Evolutionary conservation across 2,113 vertebrate species (phyloP), one percentile per base, ranked within the genome.

Genomic region (Lophius piscatorius): DNA sequence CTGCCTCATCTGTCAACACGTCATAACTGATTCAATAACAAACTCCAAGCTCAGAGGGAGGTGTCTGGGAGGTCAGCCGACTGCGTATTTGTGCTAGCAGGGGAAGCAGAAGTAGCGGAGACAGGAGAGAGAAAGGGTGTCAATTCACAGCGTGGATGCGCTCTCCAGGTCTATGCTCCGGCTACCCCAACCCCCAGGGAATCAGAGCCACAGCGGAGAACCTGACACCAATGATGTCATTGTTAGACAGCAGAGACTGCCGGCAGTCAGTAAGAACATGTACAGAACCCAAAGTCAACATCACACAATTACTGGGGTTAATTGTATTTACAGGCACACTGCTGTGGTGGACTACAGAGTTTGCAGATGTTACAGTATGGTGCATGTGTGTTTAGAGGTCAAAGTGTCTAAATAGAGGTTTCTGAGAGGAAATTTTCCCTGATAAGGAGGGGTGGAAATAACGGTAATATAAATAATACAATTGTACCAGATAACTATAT

Each of bases 181-280:
- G 39, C 64, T 35, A 18, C 36, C 4, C 40, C 7, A 31, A 48
- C 60, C 78, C 68, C 72, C 61, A 69, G 86, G 79, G 84, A 79
- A 78, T 56, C 61, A n/a, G 80, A 70, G 72, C 76, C 79, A 55
- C 74, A 76, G 69, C 18, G 36, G 74, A 86, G 71, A 89, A 90
- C 75, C 75, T 50, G 79, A 88, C 69, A 82, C 80, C 74, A 21
- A 78, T 88, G 87, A 91, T 86, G 86, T 90, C 87, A 90, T 73
- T 66, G 52, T 70, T 74, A 45, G 79, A 80, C 67, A 74, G 66
- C 65, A 66, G 13, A 23, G 63, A 81, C 78, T 84, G 89, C 80
- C 42, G 71, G 79, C 63, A 60, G 58, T 59, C 58, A 68, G 54
- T 63, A 69, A 84, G 81, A 83, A 81, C 77, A 69, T 71, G 51